phyloP scores from a whole-genome alignment of 1,140 invertebrate genomes.

The Whitmania pigra region DNA sequence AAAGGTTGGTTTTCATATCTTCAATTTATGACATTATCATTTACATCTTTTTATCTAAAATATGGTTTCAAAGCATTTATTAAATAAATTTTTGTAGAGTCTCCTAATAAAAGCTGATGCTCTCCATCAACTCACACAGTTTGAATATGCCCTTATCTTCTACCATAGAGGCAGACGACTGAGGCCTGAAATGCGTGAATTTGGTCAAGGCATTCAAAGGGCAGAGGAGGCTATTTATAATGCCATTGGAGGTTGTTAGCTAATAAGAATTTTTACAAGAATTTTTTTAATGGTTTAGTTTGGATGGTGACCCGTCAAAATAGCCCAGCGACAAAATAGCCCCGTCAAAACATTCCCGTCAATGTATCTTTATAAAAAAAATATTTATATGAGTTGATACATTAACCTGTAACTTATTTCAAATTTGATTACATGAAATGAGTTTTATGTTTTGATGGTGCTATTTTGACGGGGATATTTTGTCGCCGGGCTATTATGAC shows the following conservation, averaged over 20 bases:
- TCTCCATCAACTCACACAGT: conserved; percentile 76
- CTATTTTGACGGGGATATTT: too few relatives aligned
- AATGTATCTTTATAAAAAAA: too few relatives aligned
- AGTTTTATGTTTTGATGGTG: too few relatives aligned
- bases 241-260: conserved; percentile 57
- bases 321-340: too few relatives aligned
- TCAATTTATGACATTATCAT: not conserved
- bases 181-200: conserved; percentile 69
- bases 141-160: conserved; percentile 79
- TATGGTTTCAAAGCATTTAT: not conserved
- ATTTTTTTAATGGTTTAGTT: too few relatives aligned
- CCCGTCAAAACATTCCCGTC: too few relatives aligned
- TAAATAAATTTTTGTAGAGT: conserved; percentile 8
- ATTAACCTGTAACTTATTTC: too few relatives aligned
- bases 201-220: conserved; percentile 80
- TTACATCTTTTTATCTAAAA: not conserved
- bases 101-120: conserved; percentile 56
- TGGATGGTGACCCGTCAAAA: too few relatives aligned
- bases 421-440: too few relatives aligned
- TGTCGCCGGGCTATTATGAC: too few relatives aligned
- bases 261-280: too few relatives aligned
- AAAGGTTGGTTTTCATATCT: conserved; percentile 41
- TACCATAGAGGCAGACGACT: conserved; percentile 73
- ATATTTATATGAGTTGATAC: too few relatives aligned
- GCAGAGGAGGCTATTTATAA: conserved; percentile 85